Percentiles rank a stretch among this genome's conserved stretches.
phyloP scores from a whole-genome alignment of 2,888 invertebrate species.

The Macrophya annulata region DNA sequence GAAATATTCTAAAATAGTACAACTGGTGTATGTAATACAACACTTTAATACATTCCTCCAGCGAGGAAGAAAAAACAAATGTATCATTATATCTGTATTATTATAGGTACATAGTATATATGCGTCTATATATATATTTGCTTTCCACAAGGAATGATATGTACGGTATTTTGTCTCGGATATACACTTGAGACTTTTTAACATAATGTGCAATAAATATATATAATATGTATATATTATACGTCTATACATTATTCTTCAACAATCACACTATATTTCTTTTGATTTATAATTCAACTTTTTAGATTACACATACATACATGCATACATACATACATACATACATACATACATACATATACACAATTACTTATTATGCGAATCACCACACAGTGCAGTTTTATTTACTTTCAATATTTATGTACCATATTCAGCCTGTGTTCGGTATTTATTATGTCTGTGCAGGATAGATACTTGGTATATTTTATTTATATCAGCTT shows the following conservation, averaged over 20 bases:
- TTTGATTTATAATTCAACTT: not conserved
- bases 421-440: constrained; percentile 24
- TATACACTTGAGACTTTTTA: constrained; percentile 36
- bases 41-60: constrained; percentile 29
- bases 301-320: not conserved
- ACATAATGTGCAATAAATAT: constrained; percentile 40
- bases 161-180: constrained; percentile 42
- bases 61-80: not conserved
- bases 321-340: not conserved
- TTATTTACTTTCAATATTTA: constrained; percentile 46
- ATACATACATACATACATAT: not conserved
- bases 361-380: constrained; percentile 17
- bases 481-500: not conserved
- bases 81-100: not conserved
- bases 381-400: constrained; percentile 16
- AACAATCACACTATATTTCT: not conserved
- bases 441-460: not conserved
- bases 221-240: constrained; percentile 22
- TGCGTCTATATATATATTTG: constrained; percentile 14
- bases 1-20: not conserved
- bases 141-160: constrained; percentile 38
- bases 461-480: not conserved
- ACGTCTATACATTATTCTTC: constrained; percentile 3
- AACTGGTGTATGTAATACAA: constrained; percentile 21
- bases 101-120: not conserved